Percentiles rank a stretch among this genome's conserved stretches.
phyloP scores from a whole-genome alignment of 1,140 invertebrate genomes.

The Listronotus oregonensis region DNA sequence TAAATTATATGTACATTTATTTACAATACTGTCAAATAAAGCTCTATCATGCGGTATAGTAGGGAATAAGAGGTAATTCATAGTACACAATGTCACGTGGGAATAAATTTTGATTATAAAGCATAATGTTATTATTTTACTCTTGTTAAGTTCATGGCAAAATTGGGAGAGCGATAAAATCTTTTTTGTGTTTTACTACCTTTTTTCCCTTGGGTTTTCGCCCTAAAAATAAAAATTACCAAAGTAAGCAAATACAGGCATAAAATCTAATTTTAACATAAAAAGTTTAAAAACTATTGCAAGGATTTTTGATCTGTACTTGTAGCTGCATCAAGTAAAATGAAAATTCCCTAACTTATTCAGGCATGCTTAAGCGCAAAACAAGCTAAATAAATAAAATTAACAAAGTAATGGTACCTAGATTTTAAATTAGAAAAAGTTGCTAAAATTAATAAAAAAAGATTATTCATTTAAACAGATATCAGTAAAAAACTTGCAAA shows the following conservation, averaged over 20 bases:
- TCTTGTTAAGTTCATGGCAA: background rate
- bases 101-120: background rate
- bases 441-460: no score
- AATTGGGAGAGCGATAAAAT: background rate
- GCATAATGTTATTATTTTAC: background rate
- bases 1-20: slow-evolving; percentile 2
- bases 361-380: no score
- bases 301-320: no score
- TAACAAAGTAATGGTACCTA: no score
- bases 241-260: background rate
- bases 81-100: background rate
- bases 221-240: slow-evolving; percentile 13
- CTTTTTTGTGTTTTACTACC: slow-evolving; percentile 13
- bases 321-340: no score
- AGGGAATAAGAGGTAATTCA: background rate
- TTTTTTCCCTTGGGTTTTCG: slow-evolving; percentile 7
- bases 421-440: no score
- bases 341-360: no score
- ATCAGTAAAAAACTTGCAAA: no score
- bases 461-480: no score
- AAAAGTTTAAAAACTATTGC: no score
- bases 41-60: background rate
- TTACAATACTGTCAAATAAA: slow-evolving; percentile 3
- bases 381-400: no score
- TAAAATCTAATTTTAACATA: no score